These are phyloP conservation scores for Microplitis demolitor DNA, from an alignment of 1,140 invertebrate genomes.

Conservation along the genomic window DNA sequence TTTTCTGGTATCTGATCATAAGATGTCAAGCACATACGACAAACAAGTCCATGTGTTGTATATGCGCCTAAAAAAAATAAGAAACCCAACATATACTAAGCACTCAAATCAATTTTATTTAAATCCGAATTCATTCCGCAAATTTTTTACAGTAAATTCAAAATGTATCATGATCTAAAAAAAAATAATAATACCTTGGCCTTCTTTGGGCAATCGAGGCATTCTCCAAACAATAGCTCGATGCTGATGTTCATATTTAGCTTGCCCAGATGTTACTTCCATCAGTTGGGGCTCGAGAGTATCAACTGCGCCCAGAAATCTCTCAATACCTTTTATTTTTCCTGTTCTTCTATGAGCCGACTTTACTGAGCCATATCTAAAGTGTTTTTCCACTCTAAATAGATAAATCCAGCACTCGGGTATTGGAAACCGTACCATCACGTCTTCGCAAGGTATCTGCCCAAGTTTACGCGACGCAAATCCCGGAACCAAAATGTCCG, in stretches of 20 bases:
- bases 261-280: conserved; percentile 96
- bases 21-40: conserved; percentile 90
- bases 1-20: conserved; percentile 97
- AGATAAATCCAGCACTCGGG: conserved; percentile 99
- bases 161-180: not conserved
- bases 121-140: not conserved
- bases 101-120: too few species aligned
- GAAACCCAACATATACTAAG: not conserved
- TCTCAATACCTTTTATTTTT: conserved; percentile 92
- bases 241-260: conserved; percentile 99
- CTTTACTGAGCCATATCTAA: conserved; percentile 98
- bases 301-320: conserved; percentile 91
- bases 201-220: conserved; percentile 92
- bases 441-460: conserved; percentile 96
- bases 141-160: not conserved
- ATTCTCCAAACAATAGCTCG: conserved; percentile 98
- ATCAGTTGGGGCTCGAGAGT: conserved; percentile 91
- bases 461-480: conserved; percentile 94
- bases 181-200: conserved; percentile 77
- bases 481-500: conserved; percentile 94
- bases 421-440: conserved; percentile 94
- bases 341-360: conserved; percentile 91
- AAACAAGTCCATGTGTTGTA: conserved; percentile 92
- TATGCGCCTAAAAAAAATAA: conserved; percentile 80
- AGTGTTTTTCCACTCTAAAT: conserved; percentile 97